Evolutionary conservation across 2,888 invertebrate species (phyloP).

Genomic region (Sturmia bella): DNA sequence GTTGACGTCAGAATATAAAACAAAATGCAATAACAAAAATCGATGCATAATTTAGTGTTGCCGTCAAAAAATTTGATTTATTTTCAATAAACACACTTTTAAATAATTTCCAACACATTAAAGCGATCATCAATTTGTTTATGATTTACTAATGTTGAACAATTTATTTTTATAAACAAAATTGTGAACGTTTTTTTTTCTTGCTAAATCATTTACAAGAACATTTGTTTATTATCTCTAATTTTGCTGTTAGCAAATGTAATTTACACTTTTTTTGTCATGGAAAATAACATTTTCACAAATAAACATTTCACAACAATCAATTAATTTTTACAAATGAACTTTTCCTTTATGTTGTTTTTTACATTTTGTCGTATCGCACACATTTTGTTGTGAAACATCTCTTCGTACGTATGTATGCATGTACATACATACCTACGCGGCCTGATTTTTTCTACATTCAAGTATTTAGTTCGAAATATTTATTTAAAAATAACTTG

Average conservation of each 20-base stretch:
- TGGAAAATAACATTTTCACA: conserved; percentile 36
- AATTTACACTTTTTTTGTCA: conserved; percentile 42
- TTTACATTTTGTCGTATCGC: background rate
- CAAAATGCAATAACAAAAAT: background rate
- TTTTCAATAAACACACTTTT: conserved; percentile 52
- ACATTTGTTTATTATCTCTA: background rate
- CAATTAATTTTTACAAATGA: conserved; percentile 51
- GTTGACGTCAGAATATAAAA: conserved; percentile 28
- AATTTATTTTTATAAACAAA: conserved; percentile 52
- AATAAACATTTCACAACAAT: conserved; percentile 63
- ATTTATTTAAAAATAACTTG: conserved; percentile 19
- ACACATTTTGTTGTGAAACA: too few relatives aligned
- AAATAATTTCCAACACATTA: conserved; percentile 30
- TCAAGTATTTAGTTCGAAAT: conserved; percentile 10
- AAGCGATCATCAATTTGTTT: conserved; percentile 50
- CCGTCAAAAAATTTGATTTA: conserved; percentile 53
- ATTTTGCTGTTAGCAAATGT: conserved; percentile 41
- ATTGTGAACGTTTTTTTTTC: conserved; percentile 20
- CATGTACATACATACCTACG: too few relatives aligned
- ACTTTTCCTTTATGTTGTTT: background rate
- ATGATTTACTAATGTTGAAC: conserved; percentile 42
- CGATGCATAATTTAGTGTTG: conserved; percentile 25
- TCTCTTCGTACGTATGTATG: too few relatives aligned
- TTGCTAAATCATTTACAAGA: conserved; percentile 1
- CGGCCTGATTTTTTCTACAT: too few relatives aligned